Evolutionary conservation across 1,140 invertebrate species (phyloP).

Genomic region (Ectropis grisescens): DNA sequence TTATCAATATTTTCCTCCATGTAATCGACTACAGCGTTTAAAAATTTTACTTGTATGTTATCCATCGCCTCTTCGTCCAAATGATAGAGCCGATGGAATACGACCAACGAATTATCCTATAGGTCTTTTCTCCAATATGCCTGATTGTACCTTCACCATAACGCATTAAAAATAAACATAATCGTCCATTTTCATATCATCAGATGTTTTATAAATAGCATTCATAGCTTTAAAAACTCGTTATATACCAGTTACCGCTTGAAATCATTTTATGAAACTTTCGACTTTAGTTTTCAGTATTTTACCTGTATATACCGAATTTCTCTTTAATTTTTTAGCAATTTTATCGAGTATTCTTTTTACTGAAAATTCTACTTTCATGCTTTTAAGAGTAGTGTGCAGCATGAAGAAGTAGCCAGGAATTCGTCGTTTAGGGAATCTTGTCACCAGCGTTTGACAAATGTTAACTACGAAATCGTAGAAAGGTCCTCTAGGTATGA

Average conservation of each 20-base stretch:
- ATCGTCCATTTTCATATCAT: constrained; percentile 19
- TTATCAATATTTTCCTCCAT: too few species aligned
- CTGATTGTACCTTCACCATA: constrained; percentile 8
- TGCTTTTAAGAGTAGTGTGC: constrained; percentile 9
- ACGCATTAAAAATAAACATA: constrained; percentile 20
- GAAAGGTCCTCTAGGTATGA: constrained; percentile 15
- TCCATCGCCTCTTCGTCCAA: constrained; percentile 4
- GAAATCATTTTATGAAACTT: constrained; percentile 13
- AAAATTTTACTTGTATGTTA: constrained; percentile 18
- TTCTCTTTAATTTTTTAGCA: constrained; percentile 6
- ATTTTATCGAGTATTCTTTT: constrained; percentile 13
- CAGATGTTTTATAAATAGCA: constrained; percentile 10
- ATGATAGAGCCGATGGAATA: constrained; percentile 13
- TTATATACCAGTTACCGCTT: constrained; percentile 10
- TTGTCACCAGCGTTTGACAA: constrained; percentile 10
- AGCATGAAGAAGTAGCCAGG: constrained; percentile 13
- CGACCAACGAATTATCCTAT: constrained; percentile 10
- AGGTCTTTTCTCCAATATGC: constrained; percentile 14
- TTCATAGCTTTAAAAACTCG: constrained; percentile 20
- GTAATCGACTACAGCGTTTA: constrained; percentile 14
- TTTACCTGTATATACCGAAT: constrained; percentile 5
- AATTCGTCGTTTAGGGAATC: constrained; percentile 7
- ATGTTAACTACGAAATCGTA: constrained; percentile 18
- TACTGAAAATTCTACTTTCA: constrained; percentile 9
- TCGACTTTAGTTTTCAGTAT: constrained; percentile 9